Evolutionary conservation across 1,140 invertebrate species (phyloP), one percentile per base, ranked within the genome.

Genomic region (Nomia melanderi): DNA sequence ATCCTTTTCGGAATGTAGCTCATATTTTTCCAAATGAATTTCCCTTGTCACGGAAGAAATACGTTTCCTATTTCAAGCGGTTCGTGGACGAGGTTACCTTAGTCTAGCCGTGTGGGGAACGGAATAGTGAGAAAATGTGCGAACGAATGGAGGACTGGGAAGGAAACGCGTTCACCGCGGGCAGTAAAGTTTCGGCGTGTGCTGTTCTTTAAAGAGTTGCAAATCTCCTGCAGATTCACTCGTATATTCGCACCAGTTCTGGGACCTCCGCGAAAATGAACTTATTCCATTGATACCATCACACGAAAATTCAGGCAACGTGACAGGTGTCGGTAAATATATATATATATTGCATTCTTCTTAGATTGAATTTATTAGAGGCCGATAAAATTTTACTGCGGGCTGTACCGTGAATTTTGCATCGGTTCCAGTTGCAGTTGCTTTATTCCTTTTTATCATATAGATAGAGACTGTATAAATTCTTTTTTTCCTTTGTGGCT

Each of bases 161-260:
- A 59, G 71, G 14, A 44, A 71, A 74, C 29, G 71, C 53, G 78
- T 44, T 25, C 41, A 67, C 65, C 59, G 31, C 78, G 41, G 25
- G 57, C 75, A 78, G 76, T 83, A 85, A 86, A 86, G 72, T 85
- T 81, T 83, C 59, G 50, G 53, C 66, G 78, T 63, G 72, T 63
- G 77, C 75, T 79, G 84, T 86, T 82, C 74, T 86, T 86, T 86
- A 86, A 83, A 81, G 62, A 64, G 67, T 83, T 72, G 81, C 84
- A 86, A 86, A 86, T 86, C 85, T 86, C 66, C 57, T 29, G 62
- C 85, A 77, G 65, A 73, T 47, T 83, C 57, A 33, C 67, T 53
- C 41, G 54, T 41, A 53, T 59, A 73, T 53, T 60, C 63, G 2
- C 47, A n/a, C 14, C 31, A 33, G 12, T 17, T 41, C 53, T 53